Evolutionary conservation across 2,797 vertebrate genomes (phyloP).

Genomic region (Sebastes taczanowskii): DNA sequence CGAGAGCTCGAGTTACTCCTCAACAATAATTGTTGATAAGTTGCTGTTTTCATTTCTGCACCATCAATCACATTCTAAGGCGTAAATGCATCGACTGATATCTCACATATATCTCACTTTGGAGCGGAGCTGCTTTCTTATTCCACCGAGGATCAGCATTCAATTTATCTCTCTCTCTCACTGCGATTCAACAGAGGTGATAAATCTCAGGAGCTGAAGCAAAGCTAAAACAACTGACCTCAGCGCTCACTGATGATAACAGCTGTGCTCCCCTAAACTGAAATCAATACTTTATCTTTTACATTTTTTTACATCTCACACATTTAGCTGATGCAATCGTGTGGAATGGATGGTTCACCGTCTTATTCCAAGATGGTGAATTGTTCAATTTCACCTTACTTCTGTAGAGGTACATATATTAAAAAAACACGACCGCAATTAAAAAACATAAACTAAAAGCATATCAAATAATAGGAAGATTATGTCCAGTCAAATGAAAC

Average conservation of each 20-base stretch:
- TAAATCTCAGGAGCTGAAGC: slow-evolving; percentile 60
- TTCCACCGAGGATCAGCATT: slow-evolving; percentile 57
- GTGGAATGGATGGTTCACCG: slow-evolving; percentile 4
- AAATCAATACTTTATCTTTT: slow-evolving; percentile 75
- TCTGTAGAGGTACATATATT: neutral
- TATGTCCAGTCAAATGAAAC: neutral
- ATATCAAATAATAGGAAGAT: neutral
- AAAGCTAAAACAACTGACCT: slow-evolving; percentile 69
- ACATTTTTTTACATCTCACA: slow-evolving; percentile 48
- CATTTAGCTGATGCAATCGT: slow-evolving; percentile 36
- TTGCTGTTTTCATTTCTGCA: slow-evolving; percentile 34
- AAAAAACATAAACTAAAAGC: neutral
- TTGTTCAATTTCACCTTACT: slow-evolving; percentile 5
- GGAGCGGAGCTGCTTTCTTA: slow-evolving; percentile 51
- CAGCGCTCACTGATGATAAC: slow-evolving; percentile 62
- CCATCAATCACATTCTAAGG: slow-evolving; percentile 49
- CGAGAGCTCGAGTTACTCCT: neutral
- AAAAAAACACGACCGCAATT: neutral
- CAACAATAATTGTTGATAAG: slow-evolving; percentile 48
- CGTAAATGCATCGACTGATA: slow-evolving; percentile 41
- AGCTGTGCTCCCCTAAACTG: slow-evolving; percentile 57
- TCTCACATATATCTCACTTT: slow-evolving; percentile 62
- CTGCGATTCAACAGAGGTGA: slow-evolving; percentile 53
- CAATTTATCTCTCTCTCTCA: slow-evolving; percentile 50
- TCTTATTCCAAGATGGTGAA: slow-evolving; percentile 3